Conservation (phyloP, 64 coral and sea anemone species). For the Montipora sp. region DNA sequence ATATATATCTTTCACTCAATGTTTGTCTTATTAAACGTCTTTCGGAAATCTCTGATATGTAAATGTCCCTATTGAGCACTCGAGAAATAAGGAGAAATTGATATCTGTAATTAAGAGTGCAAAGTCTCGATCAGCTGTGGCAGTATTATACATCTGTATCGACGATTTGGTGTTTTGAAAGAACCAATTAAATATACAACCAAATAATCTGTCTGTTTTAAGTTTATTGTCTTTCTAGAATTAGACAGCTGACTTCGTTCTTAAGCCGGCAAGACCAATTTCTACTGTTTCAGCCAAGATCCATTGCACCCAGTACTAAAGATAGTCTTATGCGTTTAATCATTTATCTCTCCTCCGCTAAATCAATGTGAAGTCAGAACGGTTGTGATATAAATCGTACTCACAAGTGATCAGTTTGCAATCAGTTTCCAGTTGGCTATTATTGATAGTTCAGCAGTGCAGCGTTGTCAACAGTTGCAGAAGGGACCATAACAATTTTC, state of each 20-base stretch:
- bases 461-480: no score
- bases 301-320: no score
- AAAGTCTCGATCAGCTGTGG: not conserved
- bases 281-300: no score
- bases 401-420: no score
- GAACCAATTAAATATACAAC: not conserved
- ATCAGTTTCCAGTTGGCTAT: no score
- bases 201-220: not conserved
- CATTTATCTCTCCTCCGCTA: no score
- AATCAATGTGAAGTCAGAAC: no score
- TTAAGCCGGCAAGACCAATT: not conserved
- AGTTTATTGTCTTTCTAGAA: not conserved
- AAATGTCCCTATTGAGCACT: not conserved
- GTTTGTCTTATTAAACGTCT: not conserved
- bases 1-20: no score
- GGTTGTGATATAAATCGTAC: no score
- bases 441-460: no score
- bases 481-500: no score
- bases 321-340: no score
- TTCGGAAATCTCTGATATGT: slow-evolving; percentile 55
- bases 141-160: not conserved
- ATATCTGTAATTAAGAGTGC: slow-evolving; percentile 24
- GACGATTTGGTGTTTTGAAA: not conserved
- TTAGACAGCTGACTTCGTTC: not conserved
- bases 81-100: not conserved